Conservation (phyloP, 2,888 invertebrate species). For the Liopterus haemorrhoidalis region DNA sequence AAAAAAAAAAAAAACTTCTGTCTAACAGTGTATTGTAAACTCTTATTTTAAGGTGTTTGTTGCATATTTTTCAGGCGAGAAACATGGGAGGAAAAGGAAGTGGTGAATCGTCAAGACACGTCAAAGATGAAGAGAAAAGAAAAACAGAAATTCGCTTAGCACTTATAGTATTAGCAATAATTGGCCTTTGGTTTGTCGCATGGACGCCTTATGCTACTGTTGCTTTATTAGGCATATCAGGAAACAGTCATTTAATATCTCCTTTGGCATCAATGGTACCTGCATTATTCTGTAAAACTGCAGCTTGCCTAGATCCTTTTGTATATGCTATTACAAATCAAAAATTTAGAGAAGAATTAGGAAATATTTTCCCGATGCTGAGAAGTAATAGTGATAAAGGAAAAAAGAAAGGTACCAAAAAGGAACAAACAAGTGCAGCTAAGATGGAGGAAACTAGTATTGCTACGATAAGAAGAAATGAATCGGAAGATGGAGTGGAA, state of each 20-base stretch:
- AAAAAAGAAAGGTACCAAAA: constrained; percentile 35
- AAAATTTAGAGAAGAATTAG: constrained; percentile 60
- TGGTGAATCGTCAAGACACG: constrained; percentile 51
- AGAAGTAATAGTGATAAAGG: constrained; percentile 14
- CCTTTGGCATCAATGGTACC: constrained; percentile 71
- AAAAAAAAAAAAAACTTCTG: too few species aligned
- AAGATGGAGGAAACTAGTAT: constrained; percentile 24
- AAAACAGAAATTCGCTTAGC: constrained; percentile 69
- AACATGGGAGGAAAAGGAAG: constrained; percentile 46
- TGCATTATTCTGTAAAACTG: constrained; percentile 73
- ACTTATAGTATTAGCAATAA: constrained; percentile 61
- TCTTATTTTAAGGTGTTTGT: too few species aligned
- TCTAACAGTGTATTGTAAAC: too few species aligned
- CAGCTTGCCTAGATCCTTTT: constrained; percentile 76
- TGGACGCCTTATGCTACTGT: constrained; percentile 81
- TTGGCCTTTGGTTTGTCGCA: constrained; percentile 68
- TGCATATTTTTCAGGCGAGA: too few species aligned
- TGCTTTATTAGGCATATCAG: constrained; percentile 66
- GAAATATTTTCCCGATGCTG: constrained; percentile 44
- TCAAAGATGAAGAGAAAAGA: constrained; percentile 58
- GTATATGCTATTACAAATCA: constrained; percentile 75
- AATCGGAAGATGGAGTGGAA: constrained; percentile 19
- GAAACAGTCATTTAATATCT: constrained; percentile 57
- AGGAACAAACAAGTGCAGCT: constrained; percentile 45
- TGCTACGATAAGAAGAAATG: constrained; percentile 17